Percentiles rank a stretch among this genome's conserved stretches.
Evolutionary conservation across 1,140 invertebrate genomes (phyloP).

Genomic region (Bactericera cockerelli): DNA sequence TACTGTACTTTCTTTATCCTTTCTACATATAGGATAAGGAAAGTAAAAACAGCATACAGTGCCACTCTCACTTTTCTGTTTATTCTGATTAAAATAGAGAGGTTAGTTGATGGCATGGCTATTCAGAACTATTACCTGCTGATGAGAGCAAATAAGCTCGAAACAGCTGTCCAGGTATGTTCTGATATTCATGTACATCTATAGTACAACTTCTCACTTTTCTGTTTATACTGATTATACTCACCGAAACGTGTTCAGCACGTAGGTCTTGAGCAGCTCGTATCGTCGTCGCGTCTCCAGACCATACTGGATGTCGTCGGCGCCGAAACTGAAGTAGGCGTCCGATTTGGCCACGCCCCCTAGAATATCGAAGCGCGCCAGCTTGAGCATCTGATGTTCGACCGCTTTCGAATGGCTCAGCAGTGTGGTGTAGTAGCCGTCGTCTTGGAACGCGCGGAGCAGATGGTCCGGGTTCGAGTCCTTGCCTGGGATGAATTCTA

Average conservation of each 20-base stretch:
- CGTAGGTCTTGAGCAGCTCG: constrained; percentile 76
- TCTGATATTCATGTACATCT: too few relatives aligned
- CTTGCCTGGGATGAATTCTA: not conserved
- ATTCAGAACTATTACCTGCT: too few relatives aligned
- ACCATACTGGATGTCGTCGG: constrained; percentile 75
- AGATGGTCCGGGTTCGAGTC: not conserved
- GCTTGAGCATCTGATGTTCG: constrained; percentile 50
- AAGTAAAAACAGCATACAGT: too few relatives aligned
- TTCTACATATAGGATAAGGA: too few relatives aligned
- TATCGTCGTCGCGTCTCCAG: constrained; percentile 71
- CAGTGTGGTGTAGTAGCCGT: constrained; percentile 29
- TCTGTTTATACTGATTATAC: too few relatives aligned
- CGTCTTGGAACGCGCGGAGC: not conserved
- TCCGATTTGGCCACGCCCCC: constrained; percentile 74
- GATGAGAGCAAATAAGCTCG: too few relatives aligned
- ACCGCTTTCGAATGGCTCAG: constrained; percentile 39
- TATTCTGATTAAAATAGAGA: too few relatives aligned
- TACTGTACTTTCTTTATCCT: too few relatives aligned
- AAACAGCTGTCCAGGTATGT: too few relatives aligned
- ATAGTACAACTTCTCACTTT: too few relatives aligned
- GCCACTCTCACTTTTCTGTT: too few relatives aligned
- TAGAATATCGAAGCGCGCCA: constrained; percentile 61
- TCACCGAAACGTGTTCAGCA: constrained; percentile 80
- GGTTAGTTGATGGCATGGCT: too few relatives aligned
- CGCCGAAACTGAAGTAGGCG: constrained; percentile 71